Base-by-base conservation (phyloP, 64 coral and sea anemone species). In the Actinia tenebrosa region DNA sequence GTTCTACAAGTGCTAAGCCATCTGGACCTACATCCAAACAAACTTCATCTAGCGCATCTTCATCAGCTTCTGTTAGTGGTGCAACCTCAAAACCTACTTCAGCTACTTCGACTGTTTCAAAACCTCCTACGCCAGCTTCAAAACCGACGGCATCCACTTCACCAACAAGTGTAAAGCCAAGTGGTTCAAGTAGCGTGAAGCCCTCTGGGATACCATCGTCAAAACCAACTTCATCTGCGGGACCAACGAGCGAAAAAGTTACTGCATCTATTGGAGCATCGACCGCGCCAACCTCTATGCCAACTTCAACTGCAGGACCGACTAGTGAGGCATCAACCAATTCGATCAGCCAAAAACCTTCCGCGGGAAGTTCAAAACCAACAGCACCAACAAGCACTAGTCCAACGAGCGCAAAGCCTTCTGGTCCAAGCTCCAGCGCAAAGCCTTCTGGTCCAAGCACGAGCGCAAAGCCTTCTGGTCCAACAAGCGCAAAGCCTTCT, bases 41-140 rank as follows among this genome's bases (percentile, higher is more conserved):
- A 6, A 5, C 64, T 81, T 13, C 58, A 10, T 75, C 60, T 53
- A 37, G 19, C 0, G 61, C 22, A 77, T 60, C 83, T 3, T 8
- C 55, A 19, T 46, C 78, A 15, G 20, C 50, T 54, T 30, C 86
- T 14, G 55, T 11, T 25, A 71, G 23, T 16, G 54, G 18, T 22
- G 47, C 86, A 77, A 30, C 20, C 2, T 56, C 30, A 88, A 61
- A 61, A 46, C 77, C 77, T 44, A 45, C 58, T 82, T 25, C 86
- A 45, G 11, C 27, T 16, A 75, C 69, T 42, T 75, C 69, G 20
- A 15, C 11, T 42, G 69, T 5, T 26, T n/a, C 64, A 8, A 69
- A 0, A n/a, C 1, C 64, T 23, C 22, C n/a, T 3, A 20, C 18
- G 22, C 20, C 64, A 23, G 22, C 3, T 8, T 69, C 64, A n/a